Conservation (phyloP, 2,113 vertebrate species). For the Rhinopomastus cyanomelas region DNA sequence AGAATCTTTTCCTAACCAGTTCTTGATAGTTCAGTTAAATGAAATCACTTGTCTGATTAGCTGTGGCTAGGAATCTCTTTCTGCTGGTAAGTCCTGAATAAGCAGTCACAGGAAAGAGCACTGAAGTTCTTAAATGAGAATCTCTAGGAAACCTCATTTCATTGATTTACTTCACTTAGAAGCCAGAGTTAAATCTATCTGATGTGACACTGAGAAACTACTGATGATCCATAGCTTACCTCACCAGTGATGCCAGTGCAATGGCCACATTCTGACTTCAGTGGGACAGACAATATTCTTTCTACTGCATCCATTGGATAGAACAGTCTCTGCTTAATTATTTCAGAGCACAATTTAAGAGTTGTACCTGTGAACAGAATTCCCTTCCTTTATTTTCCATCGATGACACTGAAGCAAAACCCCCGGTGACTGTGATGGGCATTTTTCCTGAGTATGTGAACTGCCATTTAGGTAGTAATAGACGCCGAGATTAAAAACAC, state of each 20-base stretch:
- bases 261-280: background rate
- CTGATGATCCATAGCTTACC: background rate
- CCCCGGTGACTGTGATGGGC: background rate
- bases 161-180: background rate
- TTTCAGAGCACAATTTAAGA: background rate
- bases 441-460: background rate
- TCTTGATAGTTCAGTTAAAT: conserved; percentile 1
- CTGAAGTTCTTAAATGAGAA: background rate
- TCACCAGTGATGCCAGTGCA: background rate
- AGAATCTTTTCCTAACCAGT: conserved; percentile 3
- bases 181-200: background rate
- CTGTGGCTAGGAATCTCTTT: background rate
- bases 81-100: background rate
- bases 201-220: background rate
- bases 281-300: background rate
- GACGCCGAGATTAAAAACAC: background rate
- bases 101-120: background rate
- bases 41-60: conserved; percentile 39
- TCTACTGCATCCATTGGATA: background rate
- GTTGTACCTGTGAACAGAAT: background rate
- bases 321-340: background rate
- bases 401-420: background rate
- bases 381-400: background rate
- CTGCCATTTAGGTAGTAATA: background rate
- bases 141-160: background rate